Evolutionary conservation across 2,113 vertebrate genomes (phyloP), one percentile per base, ranked within the genome.

Genomic region (Centropus unirufus): DNA sequence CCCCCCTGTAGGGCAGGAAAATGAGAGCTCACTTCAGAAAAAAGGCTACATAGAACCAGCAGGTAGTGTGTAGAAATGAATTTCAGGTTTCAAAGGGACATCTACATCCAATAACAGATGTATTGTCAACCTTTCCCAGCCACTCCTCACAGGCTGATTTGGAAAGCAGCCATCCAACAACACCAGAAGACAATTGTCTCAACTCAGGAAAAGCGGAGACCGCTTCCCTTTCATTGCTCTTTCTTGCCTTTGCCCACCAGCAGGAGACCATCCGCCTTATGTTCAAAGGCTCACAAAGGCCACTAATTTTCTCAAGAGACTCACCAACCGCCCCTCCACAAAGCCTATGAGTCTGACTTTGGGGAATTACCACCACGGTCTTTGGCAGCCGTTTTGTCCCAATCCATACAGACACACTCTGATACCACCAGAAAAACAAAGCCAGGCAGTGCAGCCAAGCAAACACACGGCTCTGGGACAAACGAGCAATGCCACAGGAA

Each of bases 31-130:
- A 14, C 26, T 66, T 74, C 39, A 61, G 51, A 76, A 59, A 64
- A 63, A 82, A 82, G 26, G 46, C 58, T 61, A 12, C 7, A 21
- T 0, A 46, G 54, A 76, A 59, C 3, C 2, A 67, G 55, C 11
- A 15, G 12, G 44, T 26, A 4, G n/a, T 5, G 8, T 20, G n/a
- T 2, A 78, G 67, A 62, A 87, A 69, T 10, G 14, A 72, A 79
- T 74, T 23, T 49, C 42, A 23, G 42, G 47, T 69, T 87, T 90
- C 67, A 80, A 82, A 62, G n/a, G 24, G 40, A 73, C 49, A 64
- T 57, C 66, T 44, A 62, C 1, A 3, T 14, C 36, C 69, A 84
- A 0, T 23, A 68, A 62, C 51, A 82, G 64, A 66, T 0, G 0
- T 29, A 26, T 5, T 44, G 40, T n/a, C 69, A 87, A 76, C 80